These are phyloP conservation scores for Cricetomys ansorgei DNA, from an alignment of 2,113 vertebrate species.

Conservation along the genomic window DNA sequence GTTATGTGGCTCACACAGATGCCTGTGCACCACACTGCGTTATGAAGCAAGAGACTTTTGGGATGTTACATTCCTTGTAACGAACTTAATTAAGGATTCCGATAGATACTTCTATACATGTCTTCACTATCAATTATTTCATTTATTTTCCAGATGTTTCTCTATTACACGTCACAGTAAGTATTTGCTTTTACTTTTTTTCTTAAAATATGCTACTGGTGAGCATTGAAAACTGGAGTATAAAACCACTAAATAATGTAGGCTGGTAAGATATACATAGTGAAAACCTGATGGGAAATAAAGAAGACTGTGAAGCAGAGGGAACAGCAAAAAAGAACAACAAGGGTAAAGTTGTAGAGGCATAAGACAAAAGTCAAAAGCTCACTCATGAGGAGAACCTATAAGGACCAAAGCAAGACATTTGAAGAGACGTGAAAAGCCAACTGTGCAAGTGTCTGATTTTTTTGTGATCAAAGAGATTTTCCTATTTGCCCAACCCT, in stretches of 20 bases:
- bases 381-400: background rate
- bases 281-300: background rate
- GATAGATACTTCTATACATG: background rate
- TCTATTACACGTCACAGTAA: background rate
- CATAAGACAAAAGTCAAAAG: background rate
- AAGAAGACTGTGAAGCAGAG: background rate
- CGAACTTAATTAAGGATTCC: background rate
- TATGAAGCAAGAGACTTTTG: background rate
- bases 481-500: background rate
- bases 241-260: background rate
- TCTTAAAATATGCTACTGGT: background rate
- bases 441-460: background rate
- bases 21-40: background rate
- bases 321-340: background rate
- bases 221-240: background rate
- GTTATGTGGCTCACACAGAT: background rate
- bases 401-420: background rate
- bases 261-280: background rate
- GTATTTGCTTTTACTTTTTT: background rate
- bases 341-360: background rate
- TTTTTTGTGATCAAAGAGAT: accelerated
- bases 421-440: background rate
- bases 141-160: background rate
- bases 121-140: background rate
- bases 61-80: background rate